Base-by-base conservation (phyloP, 2,113 vertebrate species). In the Clarias macrocephalus region DNA sequence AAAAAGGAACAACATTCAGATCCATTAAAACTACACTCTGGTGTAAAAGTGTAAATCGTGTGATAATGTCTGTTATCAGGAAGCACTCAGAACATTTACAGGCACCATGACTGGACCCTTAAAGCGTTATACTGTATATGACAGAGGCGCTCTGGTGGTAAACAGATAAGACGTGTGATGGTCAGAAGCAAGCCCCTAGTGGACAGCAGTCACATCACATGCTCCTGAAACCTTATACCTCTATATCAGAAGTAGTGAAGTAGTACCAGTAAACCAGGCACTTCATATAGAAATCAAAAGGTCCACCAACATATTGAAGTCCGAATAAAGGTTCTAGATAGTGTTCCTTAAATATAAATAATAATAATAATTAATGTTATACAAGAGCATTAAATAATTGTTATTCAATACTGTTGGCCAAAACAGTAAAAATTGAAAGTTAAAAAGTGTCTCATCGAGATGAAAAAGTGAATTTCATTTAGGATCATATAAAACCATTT, bases 181-280 rank as follows among this genome's bases (percentile, higher is more conserved):
- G 85, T 80, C 85, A 86, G 85, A 80, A 80, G 85, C 84, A 80
- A 80, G n/a, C 85, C 85, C 62, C 85, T 86, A 86, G 85, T 86
- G 85, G 85, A 86, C 85, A 86, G 12, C 48, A 57, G 48, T 1
- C 21, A 86, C 54, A 86, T 80, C 75, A 80, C 85, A 85, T 11
- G 21, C 73, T 23, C 18, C 30, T 25, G 81, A 16, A 16, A 37
- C 5, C 9, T 25, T 30, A 7, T n/a, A n/a, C n/a, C 19, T 15
- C 19, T 16, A 3, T 9, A 57, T 13, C n/a, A 52, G 9, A 42
- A 63, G 12, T 25, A 23, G 16, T 72, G 68, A n/a, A n/a, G 3
- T 72, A 3, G 21, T 18, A 19, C 37, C 42, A 23, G 21, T 48
- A 75, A 73, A 42, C 0, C 12, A 54, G 4, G 12, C 23, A 28